phyloP scores from a whole-genome alignment of 2,113 vertebrate genomes.

The Megaptera novaeangliae region DNA sequence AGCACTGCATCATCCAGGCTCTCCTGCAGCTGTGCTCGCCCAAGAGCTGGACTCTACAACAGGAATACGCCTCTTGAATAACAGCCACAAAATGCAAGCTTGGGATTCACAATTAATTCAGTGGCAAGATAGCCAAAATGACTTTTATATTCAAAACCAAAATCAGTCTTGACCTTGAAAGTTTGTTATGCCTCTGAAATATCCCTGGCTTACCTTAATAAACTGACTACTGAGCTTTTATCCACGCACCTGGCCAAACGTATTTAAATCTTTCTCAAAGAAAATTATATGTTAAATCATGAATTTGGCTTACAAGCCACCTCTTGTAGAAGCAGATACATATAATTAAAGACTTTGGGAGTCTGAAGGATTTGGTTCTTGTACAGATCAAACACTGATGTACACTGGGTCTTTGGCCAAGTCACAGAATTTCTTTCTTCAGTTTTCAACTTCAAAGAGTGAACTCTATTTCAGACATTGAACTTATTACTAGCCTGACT shows the following conservation, averaged over 20 bases:
- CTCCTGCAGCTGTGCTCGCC: neutral
- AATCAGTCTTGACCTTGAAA: neutral
- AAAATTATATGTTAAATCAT: slow-evolving; percentile 16
- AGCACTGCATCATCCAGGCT: neutral
- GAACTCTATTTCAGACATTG: slow-evolving; percentile 50
- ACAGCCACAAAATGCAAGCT: neutral
- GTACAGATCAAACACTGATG: neutral
- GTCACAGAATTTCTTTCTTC: neutral
- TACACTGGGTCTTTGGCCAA: neutral
- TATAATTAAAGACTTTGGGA: neutral
- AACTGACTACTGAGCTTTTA: neutral
- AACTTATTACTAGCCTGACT: neutral
- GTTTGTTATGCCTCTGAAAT: neutral
- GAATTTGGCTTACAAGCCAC: neutral
- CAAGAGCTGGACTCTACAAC: neutral
- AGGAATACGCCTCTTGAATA: neutral
- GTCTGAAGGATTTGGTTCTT: neutral
- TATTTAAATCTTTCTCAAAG: slow-evolving; percentile 22
- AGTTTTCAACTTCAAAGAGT: slow-evolving; percentile 44
- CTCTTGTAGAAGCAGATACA: neutral
- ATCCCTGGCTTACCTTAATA: neutral
- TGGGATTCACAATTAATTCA: neutral
- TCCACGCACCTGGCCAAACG: neutral
- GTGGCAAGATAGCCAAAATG: neutral
- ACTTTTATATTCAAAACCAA: neutral